Evolutionary conservation across 2,113 vertebrate species (phyloP).

Genomic region (Hyaena hyaena): DNA sequence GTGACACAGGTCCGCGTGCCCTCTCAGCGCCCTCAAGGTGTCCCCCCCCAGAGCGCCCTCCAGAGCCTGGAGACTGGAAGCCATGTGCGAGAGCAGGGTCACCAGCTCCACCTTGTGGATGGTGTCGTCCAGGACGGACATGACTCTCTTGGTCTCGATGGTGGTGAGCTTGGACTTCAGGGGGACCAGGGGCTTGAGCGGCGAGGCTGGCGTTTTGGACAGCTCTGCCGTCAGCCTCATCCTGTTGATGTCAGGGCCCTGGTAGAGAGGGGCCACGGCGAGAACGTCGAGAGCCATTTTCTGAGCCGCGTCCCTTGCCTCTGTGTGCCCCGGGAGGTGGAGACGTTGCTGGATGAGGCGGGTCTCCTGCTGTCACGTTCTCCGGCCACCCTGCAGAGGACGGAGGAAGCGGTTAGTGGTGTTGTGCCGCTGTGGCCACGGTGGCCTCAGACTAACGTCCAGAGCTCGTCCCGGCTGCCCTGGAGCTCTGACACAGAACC

Average conservation of each 20-base stretch:
- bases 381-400: constrained; percentile 15
- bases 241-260: background rate
- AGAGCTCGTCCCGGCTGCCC: background rate
- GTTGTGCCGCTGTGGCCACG: background rate
- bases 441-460: accelerated
- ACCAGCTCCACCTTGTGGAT: constrained; percentile 85
- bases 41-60: constrained; percentile 62
- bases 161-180: constrained; percentile 80
- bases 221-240: background rate
- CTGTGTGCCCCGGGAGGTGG: accelerated
- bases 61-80: background rate
- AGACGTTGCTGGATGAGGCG: background rate
- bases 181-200: background rate
- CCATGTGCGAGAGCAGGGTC: constrained; percentile 75
- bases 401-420: background rate
- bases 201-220: background rate
- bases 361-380: background rate
- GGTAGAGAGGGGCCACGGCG: background rate
- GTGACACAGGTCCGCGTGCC: constrained; percentile 80
- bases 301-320: background rate
- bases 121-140: constrained; percentile 86
- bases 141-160: constrained; percentile 84
- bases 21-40: constrained; percentile 67
- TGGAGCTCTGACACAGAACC: background rate
- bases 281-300: background rate